Evolutionary conservation across 2,797 vertebrate species (phyloP), one percentile per base, ranked within the genome.

Genomic region (Taenioides sp.): DNA sequence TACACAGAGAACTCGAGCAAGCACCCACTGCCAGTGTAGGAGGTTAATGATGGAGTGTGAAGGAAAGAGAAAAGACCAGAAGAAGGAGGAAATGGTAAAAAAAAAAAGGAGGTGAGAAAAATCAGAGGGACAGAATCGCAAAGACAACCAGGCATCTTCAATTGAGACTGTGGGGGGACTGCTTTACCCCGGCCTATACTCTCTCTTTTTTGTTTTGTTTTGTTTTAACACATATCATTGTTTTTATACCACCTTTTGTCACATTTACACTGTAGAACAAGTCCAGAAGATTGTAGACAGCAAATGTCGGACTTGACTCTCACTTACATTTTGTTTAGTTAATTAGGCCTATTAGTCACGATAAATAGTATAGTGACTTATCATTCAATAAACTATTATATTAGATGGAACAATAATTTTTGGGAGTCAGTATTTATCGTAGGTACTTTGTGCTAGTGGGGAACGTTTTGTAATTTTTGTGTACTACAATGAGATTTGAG

Each of bases 41-140:
- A 94, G 90, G 91, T 88, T 93, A 94, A 94, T 92, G 80, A 93
- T 80, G 71, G 86, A 80, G 82, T 84, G 79, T 79, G 73, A 85
- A 78, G 70, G 84, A 83, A 74, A 81, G 83, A 57, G 71, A 69
- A 82, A 67, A 81, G 6, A 67, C 27, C 28, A 55, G 27, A 63
- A 63, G 68, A 70, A 49, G 43, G 57, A 60, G 57, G 59, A 34
- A 70, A 57, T 31, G 28, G 47, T 57, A 66, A 68, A 57, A 47
- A 34, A 34, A 34, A 37, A 68, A 40, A 68, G 31, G 20, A n/a
- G 59, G 59, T 61, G 66, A 31, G 5, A 76, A 79, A 61, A 80
- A 66, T 72, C 49, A 65, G 23, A 55, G 43, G 70, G 63, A 75
- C 34, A 71, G 14, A 20, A 28, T 75, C 72, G 67, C 34, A 70